Conservation (phyloP, 2,113 vertebrate species). For the Mormoops blainvillei region DNA sequence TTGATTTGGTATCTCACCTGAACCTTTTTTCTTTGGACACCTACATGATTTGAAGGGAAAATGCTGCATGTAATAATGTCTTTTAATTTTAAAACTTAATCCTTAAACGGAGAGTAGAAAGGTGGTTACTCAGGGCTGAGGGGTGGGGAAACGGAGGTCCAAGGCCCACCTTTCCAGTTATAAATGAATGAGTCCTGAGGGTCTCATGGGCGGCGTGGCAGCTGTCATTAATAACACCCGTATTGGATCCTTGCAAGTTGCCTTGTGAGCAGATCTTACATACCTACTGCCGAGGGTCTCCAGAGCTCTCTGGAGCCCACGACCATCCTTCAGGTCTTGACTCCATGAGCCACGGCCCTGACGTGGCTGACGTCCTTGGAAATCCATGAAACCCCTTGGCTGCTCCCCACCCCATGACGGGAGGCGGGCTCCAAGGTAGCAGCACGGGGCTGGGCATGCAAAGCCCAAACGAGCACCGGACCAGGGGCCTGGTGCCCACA, state of each 20-base stretch:
- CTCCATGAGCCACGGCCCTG: accelerated
- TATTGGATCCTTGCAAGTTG: neutral
- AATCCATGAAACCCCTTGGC: too few relatives aligned
- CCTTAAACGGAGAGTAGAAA: neutral
- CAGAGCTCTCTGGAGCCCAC: neutral
- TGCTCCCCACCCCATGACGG: too few relatives aligned
- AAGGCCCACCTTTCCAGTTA: too few relatives aligned
- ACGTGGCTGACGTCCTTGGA: too few relatives aligned
- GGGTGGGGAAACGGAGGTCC: too few relatives aligned
- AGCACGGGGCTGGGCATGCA: accelerated
- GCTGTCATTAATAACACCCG: neutral
- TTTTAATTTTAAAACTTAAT: neutral
- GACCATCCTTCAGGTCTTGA: neutral
- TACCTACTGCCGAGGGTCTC: neutral
- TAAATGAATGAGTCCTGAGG: neutral
- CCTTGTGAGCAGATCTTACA: neutral
- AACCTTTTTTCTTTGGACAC: too few relatives aligned
- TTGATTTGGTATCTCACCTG: neutral
- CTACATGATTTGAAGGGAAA: neutral
- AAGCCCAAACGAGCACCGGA: neutral
- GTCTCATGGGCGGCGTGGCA: accelerated
- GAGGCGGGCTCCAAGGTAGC: neutral
- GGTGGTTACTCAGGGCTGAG: neutral
- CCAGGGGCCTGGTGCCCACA: too few relatives aligned
- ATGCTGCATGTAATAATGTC: neutral